Conservation (phyloP, 2,888 invertebrate genomes). For the Teleogryllus oceanicus region DNA sequence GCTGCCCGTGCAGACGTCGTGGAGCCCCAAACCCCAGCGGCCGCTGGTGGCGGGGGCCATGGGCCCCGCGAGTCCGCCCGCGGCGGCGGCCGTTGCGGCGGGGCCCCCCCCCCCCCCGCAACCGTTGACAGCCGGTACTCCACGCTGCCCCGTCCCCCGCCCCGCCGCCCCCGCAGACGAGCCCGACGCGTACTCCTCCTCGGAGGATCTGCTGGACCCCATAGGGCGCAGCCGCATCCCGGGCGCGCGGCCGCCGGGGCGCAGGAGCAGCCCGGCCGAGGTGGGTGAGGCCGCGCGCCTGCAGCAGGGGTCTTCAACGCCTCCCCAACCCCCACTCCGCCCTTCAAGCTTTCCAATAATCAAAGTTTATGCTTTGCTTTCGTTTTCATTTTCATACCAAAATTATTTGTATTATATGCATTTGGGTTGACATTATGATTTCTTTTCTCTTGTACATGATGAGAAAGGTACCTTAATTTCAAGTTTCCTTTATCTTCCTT, state of each 20-base stretch:
- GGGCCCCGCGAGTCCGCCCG: background rate
- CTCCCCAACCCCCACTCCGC: background rate
- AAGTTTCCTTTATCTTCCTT: background rate
- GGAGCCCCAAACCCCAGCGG: background rate
- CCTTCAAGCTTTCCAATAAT: background rate
- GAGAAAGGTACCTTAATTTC: background rate
- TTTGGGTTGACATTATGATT: background rate
- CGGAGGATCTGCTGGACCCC: slow-evolving; percentile 39
- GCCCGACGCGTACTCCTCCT: slow-evolving; percentile 36
- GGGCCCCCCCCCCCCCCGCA: background rate
- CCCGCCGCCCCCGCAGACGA: slow-evolving; percentile 32
- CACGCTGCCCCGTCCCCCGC: slow-evolving; percentile 52
- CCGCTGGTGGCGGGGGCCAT: background rate
- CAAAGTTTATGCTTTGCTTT: background rate
- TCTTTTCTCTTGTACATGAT: background rate
- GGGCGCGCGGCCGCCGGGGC: slow-evolving; percentile 37
- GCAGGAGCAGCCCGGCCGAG: slow-evolving; percentile 36
- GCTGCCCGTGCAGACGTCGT: background rate
- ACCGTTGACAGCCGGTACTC: slow-evolving; percentile 41
- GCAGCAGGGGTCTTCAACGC: background rate
- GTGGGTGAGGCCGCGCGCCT: slow-evolving; percentile 33
- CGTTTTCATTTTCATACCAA: background rate
- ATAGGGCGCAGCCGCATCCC: slow-evolving; percentile 38
- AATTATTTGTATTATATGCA: background rate
- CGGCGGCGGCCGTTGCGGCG: background rate